phyloP scores from a whole-genome alignment of 2,797 vertebrate genomes.

The Ptychobarbus kaznakovi region DNA sequence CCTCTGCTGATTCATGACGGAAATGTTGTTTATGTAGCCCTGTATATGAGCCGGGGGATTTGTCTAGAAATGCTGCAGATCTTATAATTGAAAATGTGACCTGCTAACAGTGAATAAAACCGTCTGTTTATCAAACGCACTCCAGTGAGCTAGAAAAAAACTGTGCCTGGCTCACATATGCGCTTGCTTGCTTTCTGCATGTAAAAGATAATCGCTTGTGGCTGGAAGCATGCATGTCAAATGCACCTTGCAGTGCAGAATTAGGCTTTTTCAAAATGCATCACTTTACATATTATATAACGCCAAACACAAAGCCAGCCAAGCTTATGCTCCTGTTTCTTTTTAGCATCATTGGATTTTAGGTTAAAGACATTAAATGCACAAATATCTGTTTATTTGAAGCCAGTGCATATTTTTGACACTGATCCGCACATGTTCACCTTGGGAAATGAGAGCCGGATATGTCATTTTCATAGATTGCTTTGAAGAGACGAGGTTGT shows the following conservation, averaged over 20 bases:
- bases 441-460: background rate
- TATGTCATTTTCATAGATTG: slow-evolving; percentile 8
- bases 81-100: slow-evolving; percentile 2
- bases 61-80: background rate
- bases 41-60: background rate
- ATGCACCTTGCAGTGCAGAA: slow-evolving; percentile 27
- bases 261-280: slow-evolving; percentile 13
- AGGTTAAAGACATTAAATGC: slow-evolving; percentile 14
- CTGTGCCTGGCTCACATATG: background rate
- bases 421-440: background rate
- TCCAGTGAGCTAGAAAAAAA: slow-evolving; percentile 14
- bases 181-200: slow-evolving; percentile 16
- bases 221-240: slow-evolving; percentile 47
- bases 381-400: slow-evolving; percentile 10
- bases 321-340: slow-evolving; percentile 15
- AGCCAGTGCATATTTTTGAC: slow-evolving; percentile 14
- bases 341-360: slow-evolving; percentile 43
- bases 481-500: background rate
- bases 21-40: background rate
- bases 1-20: background rate
- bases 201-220: slow-evolving; percentile 47
- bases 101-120: slow-evolving; percentile 1
- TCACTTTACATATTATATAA: slow-evolving; percentile 53
- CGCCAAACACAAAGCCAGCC: slow-evolving; percentile 19
- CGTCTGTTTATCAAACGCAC: background rate